Base-by-base conservation (phyloP, 2,888 invertebrate genomes). In the Ctena decussata region DNA sequence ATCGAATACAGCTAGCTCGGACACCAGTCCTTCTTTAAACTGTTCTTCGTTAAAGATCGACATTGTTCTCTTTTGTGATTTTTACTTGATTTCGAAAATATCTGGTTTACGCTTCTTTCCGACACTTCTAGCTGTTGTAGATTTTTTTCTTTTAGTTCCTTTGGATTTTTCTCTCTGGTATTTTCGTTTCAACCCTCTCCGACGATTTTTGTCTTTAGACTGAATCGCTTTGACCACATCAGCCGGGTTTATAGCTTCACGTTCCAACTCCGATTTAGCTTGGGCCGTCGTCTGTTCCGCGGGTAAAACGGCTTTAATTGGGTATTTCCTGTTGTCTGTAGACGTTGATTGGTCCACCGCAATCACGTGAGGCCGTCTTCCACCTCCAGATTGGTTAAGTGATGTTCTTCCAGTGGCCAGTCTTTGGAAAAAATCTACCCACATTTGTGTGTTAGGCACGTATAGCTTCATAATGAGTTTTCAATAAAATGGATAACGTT, bases 361-460 rank as follows among this genome's bases (percentile, higher is more conserved):
- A 32, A 84, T 84, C 21, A 84, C 35, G 37, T 35, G 39, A 3
- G 53, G 65, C 75, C 78, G 32, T 73, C 83, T 83, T 11, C 80
- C 80, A 27, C 72, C 73, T 18, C 80, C 83, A 24, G 74, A 30
- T 65, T 86, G 86, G 49, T 70, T 60, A 30, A 85, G 49, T 27
- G 35, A 35, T 5, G 82, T 71, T 57, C 49, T 65, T 21, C 85
- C 85, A 11, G 24, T 77, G 32, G 72, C 74, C 8, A 83, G 77
- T 6, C 80, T 71, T 8, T 83, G 80, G 41, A 86, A 86, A 37
- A 78, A 87, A 21, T 82, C 71, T n/a, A 90, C 71, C 85, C 88
- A 88, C 18, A 81, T 79, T 60, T 86, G 74, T 30, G 84, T 73
- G 80, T 89, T 84, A 12, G 90, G 89, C 6, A 90, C 77, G 65